Percentiles rank a stretch among this genome's conserved stretches.
Evolutionary conservation across 2,888 invertebrate genomes (phyloP).

Genomic region (Sthenelais limicola): DNA sequence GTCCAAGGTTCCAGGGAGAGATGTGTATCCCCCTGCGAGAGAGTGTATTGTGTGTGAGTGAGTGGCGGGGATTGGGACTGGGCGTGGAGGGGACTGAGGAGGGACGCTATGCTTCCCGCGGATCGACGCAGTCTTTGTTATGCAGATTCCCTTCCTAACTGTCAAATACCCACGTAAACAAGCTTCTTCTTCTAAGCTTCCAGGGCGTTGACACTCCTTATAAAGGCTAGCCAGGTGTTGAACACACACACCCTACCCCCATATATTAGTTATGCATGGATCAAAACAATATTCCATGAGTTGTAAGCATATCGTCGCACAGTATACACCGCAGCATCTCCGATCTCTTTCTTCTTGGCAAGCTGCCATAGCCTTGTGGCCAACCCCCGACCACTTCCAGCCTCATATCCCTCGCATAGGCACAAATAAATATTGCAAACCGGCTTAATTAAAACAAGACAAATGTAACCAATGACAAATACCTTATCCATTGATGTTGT

Average conservation of each 20-base stretch:
- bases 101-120: slow-evolving; percentile 25
- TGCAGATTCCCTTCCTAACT: slow-evolving; percentile 33
- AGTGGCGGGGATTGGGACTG: neutral
- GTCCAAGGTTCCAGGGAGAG: slow-evolving; percentile 2
- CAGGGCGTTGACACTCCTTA: neutral
- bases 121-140: slow-evolving; percentile 35
- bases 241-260: no score
- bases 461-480: no score
- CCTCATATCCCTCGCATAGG: no score
- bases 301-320: no score
- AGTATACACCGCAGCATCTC: neutral
- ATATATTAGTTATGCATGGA: no score
- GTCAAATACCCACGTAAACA: slow-evolving; percentile 35
- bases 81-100: neutral
- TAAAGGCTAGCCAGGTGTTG: no score
- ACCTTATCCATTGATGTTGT: neutral
- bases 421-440: no score
- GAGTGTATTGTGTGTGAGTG: neutral
- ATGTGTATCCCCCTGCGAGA: neutral
- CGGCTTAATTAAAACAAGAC: no score
- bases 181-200: neutral
- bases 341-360: slow-evolving; percentile 37
- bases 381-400: neutral
- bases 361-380: slow-evolving; percentile 20
- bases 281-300: no score